phyloP scores from a whole-genome alignment of 2,797 vertebrate species.

The Artibeus jamaicensis region DNA sequence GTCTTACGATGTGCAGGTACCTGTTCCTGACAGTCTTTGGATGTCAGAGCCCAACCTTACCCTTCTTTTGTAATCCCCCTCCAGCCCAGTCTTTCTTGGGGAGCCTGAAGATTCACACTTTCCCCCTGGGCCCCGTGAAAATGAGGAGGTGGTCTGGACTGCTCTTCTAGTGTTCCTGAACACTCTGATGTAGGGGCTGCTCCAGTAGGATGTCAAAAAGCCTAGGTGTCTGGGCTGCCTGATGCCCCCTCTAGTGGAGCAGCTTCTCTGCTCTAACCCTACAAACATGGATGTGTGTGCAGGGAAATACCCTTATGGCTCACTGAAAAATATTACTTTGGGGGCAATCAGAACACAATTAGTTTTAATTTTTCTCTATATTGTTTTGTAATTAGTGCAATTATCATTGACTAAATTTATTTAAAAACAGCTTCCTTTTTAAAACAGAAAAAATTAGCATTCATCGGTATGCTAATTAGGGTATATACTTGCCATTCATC shows the following conservation, averaged over 20 bases:
- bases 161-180: neutral
- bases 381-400: neutral
- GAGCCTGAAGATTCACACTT: neutral
- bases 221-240: neutral
- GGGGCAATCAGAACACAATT: neutral
- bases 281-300: neutral
- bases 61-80: neutral
- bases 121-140: neutral
- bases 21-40: neutral
- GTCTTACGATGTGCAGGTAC: neutral
- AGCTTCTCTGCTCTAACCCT: neutral
- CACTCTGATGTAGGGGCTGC: neutral
- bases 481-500: neutral
- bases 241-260: neutral
- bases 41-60: neutral
- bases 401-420: neutral
- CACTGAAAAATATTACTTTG: neutral
- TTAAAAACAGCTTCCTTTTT: neutral
- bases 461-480: neutral
- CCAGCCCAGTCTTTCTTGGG: neutral
- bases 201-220: neutral
- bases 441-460: neutral
- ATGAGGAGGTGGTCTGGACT: neutral
- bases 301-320: neutral
- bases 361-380: neutral